A percentile compares a stretch with the other conserved stretches of the same genome.
Conservation (phyloP, 2,113 vertebrate genomes). For the Centropristis striata region DNA sequence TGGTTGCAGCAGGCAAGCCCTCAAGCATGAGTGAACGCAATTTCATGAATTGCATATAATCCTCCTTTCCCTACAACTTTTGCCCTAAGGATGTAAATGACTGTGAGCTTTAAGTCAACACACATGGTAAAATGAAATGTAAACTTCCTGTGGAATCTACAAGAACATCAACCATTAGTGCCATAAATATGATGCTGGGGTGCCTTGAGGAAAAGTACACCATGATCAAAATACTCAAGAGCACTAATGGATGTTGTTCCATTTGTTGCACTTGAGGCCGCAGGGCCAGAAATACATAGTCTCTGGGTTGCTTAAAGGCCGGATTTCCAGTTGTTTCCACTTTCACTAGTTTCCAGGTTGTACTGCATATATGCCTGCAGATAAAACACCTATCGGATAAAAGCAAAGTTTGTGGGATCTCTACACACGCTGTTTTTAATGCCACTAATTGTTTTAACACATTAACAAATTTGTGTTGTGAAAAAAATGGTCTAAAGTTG, state of each 20-base stretch:
- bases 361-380: background rate
- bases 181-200: conserved; percentile 9
- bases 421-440: background rate
- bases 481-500: too few relatives aligned
- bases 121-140: conserved; percentile 35
- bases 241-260: conserved; percentile 23
- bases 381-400: background rate
- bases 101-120: conserved; percentile 34
- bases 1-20: conserved; percentile 69
- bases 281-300: conserved; percentile 15
- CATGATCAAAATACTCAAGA: conserved; percentile 30
- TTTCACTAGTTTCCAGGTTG: background rate
- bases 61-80: conserved; percentile 38
- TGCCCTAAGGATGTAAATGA: conserved; percentile 49
- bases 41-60: conserved; percentile 43
- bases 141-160: conserved; percentile 41
- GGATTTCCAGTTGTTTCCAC: background rate
- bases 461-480: too few relatives aligned
- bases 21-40: conserved; percentile 59
- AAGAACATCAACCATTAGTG: conserved; percentile 31
- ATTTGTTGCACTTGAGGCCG: conserved; percentile 12
- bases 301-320: conserved; percentile 24
- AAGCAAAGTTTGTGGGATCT: background rate
- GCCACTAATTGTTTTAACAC: too few relatives aligned
- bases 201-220: background rate